Base-by-base conservation (phyloP, 1,140 invertebrate genomes). In the Andrena cerasifolii region DNA sequence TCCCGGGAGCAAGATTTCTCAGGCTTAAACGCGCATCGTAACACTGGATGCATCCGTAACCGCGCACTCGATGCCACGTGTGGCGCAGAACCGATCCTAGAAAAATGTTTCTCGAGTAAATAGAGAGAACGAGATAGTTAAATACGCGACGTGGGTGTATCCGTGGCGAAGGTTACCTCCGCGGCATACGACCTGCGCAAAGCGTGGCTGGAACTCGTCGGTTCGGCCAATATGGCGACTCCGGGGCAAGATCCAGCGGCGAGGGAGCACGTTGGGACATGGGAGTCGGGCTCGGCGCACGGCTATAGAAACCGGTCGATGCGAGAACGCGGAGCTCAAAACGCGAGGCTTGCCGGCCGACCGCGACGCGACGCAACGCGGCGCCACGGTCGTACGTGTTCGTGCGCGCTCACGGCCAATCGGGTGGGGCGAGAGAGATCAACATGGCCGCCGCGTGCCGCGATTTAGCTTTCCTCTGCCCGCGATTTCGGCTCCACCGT, bases 381-480 rank as follows among this genome's bases (percentile, higher is more conserved):
- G 86, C 79, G 81, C 80, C 62, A 54, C 66, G 68, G 49, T 83
- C 77, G 84, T 63, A 24, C 72, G 79, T 33, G 81, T 45, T 75
- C 73, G 40, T 6, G 1, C 49, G 74, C 81, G 75, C 61, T 36
- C 47, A 65, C 76, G 78, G 53, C 61, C 45, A 68, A 73, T 74
- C 62, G 84, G 81, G 80, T 86, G 86, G 86, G 87, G 82, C 75
- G 79, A 72, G 59, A 51, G 26, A 54, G 3, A 3, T 61, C 85
- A 88, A 89, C 73, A 90, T 90, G 89, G 89, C 89, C 71, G 85
- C 63, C 81, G 86, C 79, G 81, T 82, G 80, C 70, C 80, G 70
- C 76, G 85, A 81, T 82, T n/a, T 86, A 80, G 75, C 87, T 56
- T 72, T 75, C 43, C 68, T 80, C 78, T 76, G 21, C 47, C 36